Base-by-base conservation (phyloP, 2,888 invertebrate species). In the Silvanus unidentatus region DNA sequence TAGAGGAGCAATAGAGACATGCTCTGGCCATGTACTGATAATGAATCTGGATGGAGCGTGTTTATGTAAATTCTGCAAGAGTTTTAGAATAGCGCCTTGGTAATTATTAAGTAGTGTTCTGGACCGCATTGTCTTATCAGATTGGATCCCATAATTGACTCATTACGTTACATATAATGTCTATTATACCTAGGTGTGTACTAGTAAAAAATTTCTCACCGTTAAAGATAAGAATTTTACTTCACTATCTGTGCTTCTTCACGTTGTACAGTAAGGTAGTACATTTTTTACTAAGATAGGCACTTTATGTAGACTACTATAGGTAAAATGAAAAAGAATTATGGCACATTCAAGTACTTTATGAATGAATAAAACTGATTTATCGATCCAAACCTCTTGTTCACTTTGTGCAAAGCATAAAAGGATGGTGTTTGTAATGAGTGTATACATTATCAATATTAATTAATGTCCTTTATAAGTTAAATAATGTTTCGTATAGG, bases 151-250 rank as follows among this genome's bases (percentile, higher is more conserved):
- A 67, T 70, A 70, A 70, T 70, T 70, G 70, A 70, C 68, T 70
- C 70, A 66, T 68, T 70, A 69, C 68, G 62, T 65, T 66, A 65
- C 63, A 63, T 64, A 62, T 59, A 60, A 63, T 12, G 32, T 32
- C 3, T 22, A 22, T 8, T 3, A 22, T 55, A n/a, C n/a, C 62
- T 64, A 68, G 67, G 69, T 69, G 69, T 68, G 68, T 61, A 62
- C 66, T 65, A 67, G 67, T 68, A 68, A 69, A 69, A 67, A 68
- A 67, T 57, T 67, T 68, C 66, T 64, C 68, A 68, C 68, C 64
- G 64, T 65, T 65, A 57, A n/a, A 66, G 69, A 69, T 69, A 69
- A 67, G 56, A 50, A 47, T 47, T 49, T 60, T 46, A 59, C 50
- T 55, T 49, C 45, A 54, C 55, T 52, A 56, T 55, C 54, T 38